Base-by-base conservation (phyloP, 2,888 invertebrate genomes). In the Tachina lurida region DNA sequence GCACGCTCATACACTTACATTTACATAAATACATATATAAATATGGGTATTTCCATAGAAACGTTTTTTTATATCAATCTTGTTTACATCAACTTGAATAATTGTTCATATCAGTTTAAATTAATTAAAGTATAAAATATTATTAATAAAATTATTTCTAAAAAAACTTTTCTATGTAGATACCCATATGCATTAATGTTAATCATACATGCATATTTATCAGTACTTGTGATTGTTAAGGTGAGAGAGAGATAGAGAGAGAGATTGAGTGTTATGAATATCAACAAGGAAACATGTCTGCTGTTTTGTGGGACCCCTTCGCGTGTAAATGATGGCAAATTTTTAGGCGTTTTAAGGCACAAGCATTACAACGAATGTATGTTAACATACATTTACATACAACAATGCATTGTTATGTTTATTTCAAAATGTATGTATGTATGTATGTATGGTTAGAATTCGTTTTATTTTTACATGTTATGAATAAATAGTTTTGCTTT, bases 341-440 rank as follows among this genome's bases (percentile, higher is more conserved):
- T 81, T 74, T 75, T 62, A 68, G 52, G 62, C 74, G 49, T 75
- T 41, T 75, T 68, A 52, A 12, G 19, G n/a, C 31, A 49, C 22
- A 67, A 54, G 52, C 63, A 71, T 43, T 52, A 52, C 8, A n/a
- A 12, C n/a, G 8, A 8, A 45, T 70, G 41, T 62, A 52, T 43
- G 22, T 60, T 43, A 41, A 43, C 22, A 12, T 47, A 17, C 7
- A 71, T 39, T 15, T 8, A 39, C 3, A 22, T 22, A 22, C 4
- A 12, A 12, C 12, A 49, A 49, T 49, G 7, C 15, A 58, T 56
- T 22, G 12, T 63, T 17, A 17, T 58, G 10, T 22, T 4, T 13
- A 19, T 65, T 7, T 52, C 17, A 13, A 52, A 13, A 15, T 63
- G 45, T 58, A 3, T 22, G 4, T 4, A 3, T 4, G 31, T 31